A percentile compares a stretch with the other conserved stretches of the same genome.
Evolutionary conservation across 2,113 vertebrate genomes (phyloP).

Genomic region (Bubo scandiacus): DNA sequence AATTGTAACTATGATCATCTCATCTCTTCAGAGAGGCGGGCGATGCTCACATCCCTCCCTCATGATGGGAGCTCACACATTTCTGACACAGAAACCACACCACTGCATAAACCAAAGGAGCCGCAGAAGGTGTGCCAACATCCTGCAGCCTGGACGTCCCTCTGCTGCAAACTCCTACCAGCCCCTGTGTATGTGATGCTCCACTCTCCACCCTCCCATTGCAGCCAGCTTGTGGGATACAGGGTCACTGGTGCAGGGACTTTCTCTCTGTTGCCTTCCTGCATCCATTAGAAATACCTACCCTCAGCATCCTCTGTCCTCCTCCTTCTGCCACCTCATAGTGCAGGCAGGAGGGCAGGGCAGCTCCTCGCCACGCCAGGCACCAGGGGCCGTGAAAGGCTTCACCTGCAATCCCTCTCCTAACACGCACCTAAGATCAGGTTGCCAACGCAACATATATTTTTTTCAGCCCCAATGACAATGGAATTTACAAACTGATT

Average conservation of each 20-base stretch:
- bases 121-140: too few species aligned
- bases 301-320: neutral
- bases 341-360: neutral
- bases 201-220: neutral
- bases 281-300: neutral
- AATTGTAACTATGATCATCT: neutral
- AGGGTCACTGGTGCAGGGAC: neutral
- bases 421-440: neutral
- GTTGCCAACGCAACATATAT: neutral
- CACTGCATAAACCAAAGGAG: neutral
- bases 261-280: too few species aligned
- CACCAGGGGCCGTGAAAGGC: fast-evolving
- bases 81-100: neutral
- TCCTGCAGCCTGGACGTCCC: neutral
- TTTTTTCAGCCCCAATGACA: constrained; percentile 1
- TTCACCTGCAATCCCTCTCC: neutral
- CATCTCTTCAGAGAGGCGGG: neutral
- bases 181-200: neutral
- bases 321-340: neutral
- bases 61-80: neutral
- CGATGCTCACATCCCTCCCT: neutral
- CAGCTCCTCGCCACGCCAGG: neutral
- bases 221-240: neutral
- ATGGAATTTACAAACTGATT: constrained; percentile 39
- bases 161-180: neutral